A percentile compares a stretch with the other conserved stretches of the same genome.
Evolutionary conservation across 35 echinoderm and acorn worm species (phyloP).

Genomic region (Amphiura filiformis): DNA sequence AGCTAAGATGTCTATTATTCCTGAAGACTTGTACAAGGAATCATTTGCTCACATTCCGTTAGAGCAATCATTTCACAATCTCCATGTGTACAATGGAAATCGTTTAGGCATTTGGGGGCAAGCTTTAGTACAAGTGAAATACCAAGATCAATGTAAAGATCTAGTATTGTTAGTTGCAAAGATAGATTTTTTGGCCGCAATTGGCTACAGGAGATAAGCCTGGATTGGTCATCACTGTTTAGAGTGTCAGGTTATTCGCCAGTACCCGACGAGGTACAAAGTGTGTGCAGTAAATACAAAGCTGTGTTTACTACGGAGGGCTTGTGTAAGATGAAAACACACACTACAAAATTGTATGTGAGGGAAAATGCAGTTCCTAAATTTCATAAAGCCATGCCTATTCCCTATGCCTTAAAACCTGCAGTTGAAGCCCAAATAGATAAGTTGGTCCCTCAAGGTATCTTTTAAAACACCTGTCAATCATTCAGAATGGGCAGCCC

Average conservation of each 20-base stretch:
- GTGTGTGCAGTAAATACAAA: not conserved
- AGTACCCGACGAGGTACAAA: not conserved
- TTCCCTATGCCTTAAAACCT: constrained; percentile 44
- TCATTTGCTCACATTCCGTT: not conserved
- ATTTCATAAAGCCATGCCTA: constrained; percentile 50
- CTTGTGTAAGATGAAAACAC: constrained; percentile 14
- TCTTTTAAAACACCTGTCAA: constrained; percentile 7
- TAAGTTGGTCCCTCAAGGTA: not conserved
- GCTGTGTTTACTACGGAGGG: not conserved
- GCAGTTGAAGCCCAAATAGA: constrained; percentile 50
- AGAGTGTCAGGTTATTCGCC: not conserved
- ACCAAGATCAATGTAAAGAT: not conserved
- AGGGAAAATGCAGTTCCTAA: constrained; percentile 5
- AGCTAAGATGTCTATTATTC: constrained; percentile 34
- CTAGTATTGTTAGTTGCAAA: not conserved
- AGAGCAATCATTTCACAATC: not conserved
- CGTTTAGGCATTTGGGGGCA: not conserved
- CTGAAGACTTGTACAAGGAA: constrained; percentile 21
- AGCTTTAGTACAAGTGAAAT: not conserved
- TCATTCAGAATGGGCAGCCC: constrained; percentile 32
- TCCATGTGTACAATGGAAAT: not conserved
- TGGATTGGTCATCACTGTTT: constrained; percentile 19
- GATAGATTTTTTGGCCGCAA: not conserved
- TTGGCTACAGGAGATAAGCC: not conserved
- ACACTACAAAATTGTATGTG: constrained; percentile 46